Evolutionary conservation across 1,140 invertebrate species (phyloP).

Genomic region (Holcopasites calliopsidis): DNA sequence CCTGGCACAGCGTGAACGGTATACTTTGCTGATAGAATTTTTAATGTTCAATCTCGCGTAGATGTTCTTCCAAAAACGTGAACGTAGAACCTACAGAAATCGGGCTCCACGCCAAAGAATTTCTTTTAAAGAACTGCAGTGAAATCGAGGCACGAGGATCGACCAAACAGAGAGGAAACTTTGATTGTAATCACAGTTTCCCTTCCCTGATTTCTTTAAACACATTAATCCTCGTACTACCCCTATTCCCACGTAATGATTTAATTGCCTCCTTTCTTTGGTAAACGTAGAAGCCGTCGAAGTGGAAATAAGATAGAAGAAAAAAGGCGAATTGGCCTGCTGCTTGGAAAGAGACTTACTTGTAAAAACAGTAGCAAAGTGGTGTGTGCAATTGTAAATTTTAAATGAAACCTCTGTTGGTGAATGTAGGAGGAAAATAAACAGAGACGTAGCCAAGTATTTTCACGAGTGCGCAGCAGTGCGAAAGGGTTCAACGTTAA

Average conservation of each 20-base stretch:
- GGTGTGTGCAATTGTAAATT: too few relatives aligned
- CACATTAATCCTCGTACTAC: neutral
- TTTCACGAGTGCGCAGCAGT: neutral
- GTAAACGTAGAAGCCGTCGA: neutral
- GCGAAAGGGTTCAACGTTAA: neutral
- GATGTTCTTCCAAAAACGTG: neutral
- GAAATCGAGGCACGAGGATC: neutral
- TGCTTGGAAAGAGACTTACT: neutral
- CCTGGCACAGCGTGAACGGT: neutral
- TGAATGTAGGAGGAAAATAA: conserved; percentile 1
- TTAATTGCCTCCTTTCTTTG: too few relatives aligned
- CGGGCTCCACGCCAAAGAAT: neutral
- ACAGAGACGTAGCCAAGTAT: neutral
- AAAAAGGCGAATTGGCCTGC: neutral
- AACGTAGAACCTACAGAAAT: neutral
- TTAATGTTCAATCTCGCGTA: neutral
- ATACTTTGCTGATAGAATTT: conserved; percentile 9
- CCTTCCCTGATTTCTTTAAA: neutral
- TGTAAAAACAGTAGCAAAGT: neutral
- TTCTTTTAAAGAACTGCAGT: neutral
- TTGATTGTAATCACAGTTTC: neutral
- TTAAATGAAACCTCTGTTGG: neutral
- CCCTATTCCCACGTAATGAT: too few relatives aligned
- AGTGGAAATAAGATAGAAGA: neutral
- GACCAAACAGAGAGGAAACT: neutral